phyloP scores from a whole-genome alignment of 2,888 invertebrate genomes.

The Agonum fuliginosum region DNA sequence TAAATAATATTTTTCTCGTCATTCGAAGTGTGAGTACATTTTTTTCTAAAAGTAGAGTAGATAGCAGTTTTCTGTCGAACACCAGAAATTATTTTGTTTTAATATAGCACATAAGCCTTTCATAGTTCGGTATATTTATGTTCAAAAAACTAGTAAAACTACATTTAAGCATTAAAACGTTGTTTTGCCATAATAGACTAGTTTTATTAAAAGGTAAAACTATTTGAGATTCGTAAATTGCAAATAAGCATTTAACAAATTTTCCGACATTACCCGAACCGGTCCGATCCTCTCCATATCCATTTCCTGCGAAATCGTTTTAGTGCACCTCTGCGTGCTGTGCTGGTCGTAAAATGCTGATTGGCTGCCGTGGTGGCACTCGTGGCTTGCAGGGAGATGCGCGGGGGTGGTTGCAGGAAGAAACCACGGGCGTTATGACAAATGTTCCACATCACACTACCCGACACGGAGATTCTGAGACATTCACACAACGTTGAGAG shows the following conservation, averaged over 20 bases:
- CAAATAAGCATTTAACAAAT: neutral
- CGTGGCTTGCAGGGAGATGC: conserved; percentile 63
- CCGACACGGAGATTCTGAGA: neutral
- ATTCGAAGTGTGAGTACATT: no score
- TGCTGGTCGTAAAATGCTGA: conserved; percentile 71
- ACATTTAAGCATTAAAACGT: no score
- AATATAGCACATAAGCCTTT: no score
- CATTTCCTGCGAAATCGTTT: conserved; percentile 67
- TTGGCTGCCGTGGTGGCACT: conserved; percentile 68
- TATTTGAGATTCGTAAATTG: no score
- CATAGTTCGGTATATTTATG: no score
- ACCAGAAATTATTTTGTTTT: no score
- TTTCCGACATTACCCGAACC: neutral
- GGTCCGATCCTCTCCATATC: conserved; percentile 1
- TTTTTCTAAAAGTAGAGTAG: no score
- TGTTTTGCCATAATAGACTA: no score
- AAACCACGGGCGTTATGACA: conserved; percentile 66
- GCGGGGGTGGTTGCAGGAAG: conserved; percentile 15
- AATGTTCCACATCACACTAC: conserved; percentile 61
- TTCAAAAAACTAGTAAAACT: no score
- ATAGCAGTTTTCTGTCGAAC: no score
- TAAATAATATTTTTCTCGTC: no score
- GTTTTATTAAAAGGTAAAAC: no score
- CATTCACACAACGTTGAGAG: neutral
- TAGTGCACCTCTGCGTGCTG: conserved; percentile 70